Base-by-base conservation (phyloP, 2,113 vertebrate species). In the Ellobius talpinus region DNA sequence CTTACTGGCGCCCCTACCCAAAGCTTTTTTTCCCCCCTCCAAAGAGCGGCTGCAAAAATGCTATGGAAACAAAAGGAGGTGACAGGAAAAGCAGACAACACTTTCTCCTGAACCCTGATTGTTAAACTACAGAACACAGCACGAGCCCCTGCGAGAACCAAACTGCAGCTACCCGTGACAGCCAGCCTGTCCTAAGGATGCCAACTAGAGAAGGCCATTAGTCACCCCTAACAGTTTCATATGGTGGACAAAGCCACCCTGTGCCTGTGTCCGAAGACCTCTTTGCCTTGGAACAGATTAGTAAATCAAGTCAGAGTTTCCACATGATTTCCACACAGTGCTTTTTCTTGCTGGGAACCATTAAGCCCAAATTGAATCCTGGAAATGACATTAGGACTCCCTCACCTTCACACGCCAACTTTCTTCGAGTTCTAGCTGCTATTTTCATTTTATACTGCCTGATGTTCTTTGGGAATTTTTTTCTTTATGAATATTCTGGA, bases 21-120 rank as follows among this genome's bases (percentile, higher is more conserved):
- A 93, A 96, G 92, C 26, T 17, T 29, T 42, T 24, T 82, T 73
- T 82, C 65, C 72, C 68, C 76, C 82, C 91, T 68, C 89, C 72
- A 89, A 85, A 88, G 81, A 95, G 47, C 29, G 88, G 76, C 89
- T 96, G 89, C 79, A 93, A 96, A 97, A 97, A 74, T 61, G 87
- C 61, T 81, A 39, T 95, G 93, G 50, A 89, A 86, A 90, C 65
- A 52, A 89, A 77, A 42, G 50, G 14, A 89, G 33, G 66, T 93
- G 55, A 94, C 36, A 58, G 47, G 21, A 52, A 42, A 78, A 58
- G 87, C 89, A 74, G 70, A 58, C 77, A 50, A 8, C 26, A 76
- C 70, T 87, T 89, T 87, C 42, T 82, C 78, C 85, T 84, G 77
- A 87, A 42, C 13, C 79, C 12, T 31, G 39, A 73, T 92, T 58